phyloP scores from a whole-genome alignment of 2,113 vertebrate genomes.

The Paratilapia polleni region DNA sequence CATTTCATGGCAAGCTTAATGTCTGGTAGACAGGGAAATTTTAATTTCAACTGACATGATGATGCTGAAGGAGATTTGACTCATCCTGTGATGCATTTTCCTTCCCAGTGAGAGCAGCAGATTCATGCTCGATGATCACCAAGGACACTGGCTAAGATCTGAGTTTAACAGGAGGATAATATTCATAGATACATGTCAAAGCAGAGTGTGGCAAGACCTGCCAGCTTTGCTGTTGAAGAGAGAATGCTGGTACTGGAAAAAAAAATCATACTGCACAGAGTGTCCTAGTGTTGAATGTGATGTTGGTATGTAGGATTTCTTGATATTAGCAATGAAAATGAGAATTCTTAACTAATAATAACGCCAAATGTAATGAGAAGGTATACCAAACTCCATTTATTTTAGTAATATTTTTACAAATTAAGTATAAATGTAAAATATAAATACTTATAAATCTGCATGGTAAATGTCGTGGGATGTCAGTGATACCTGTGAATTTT shows the following conservation, averaged over 20 bases:
- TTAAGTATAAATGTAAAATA: too few species aligned
- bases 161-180: constrained; percentile 1
- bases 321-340: neutral
- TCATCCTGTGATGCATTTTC: constrained; percentile 26
- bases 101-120: constrained; percentile 19
- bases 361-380: neutral
- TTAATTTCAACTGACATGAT: constrained; percentile 38
- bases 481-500: neutral
- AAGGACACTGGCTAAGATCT: constrained; percentile 4
- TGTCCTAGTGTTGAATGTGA: neutral
- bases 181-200: constrained; percentile 8
- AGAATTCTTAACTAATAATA: neutral
- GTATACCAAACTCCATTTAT: neutral
- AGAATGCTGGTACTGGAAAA: neutral
- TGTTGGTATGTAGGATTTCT: neutral
- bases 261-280: neutral
- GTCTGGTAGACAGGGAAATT: neutral
- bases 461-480: neutral
- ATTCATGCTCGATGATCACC: constrained; percentile 19
- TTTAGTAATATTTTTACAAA: too few species aligned
- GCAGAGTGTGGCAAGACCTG: neutral
- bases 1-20: neutral
- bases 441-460: too few species aligned
- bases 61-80: constrained; percentile 28
- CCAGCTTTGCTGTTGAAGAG: neutral